Evolutionary conservation across 2,888 invertebrate species (phyloP).

Genomic region (Hybos culiciformis): DNA sequence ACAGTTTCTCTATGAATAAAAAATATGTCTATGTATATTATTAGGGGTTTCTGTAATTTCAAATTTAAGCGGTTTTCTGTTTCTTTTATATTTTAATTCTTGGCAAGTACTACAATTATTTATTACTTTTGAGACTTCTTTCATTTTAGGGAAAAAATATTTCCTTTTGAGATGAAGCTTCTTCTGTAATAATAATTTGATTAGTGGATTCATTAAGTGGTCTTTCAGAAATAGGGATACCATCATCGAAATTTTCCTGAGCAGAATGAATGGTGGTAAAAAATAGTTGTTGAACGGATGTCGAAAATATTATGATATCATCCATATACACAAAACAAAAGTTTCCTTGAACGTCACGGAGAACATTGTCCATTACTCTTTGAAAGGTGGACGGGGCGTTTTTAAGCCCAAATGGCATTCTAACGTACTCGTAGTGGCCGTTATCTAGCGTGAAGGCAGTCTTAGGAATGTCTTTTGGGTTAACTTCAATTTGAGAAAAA

Average conservation of each 20-base stretch:
- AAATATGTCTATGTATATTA: conserved; percentile 8
- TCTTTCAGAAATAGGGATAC: not conserved
- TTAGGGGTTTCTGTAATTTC: conserved; percentile 4
- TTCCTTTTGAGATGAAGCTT: not conserved
- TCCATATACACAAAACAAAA: conserved; percentile 13
- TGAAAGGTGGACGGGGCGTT: conserved; percentile 5
- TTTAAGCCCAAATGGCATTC: too few relatives aligned
- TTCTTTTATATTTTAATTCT: not conserved
- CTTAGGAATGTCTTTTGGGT: too few relatives aligned
- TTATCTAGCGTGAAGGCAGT: too few relatives aligned
- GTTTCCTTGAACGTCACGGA: conserved; percentile 16
- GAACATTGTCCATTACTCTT: conserved; percentile 14
- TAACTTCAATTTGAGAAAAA: too few relatives aligned
- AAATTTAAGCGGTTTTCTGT: not conserved
- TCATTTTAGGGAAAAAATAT: too few relatives aligned
- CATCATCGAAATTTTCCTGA: too few relatives aligned
- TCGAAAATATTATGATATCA: conserved; percentile 9
- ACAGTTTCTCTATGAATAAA: conserved; percentile 3
- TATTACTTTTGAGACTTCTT: too few relatives aligned
- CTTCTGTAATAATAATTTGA: too few relatives aligned
- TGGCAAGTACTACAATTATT: not conserved
- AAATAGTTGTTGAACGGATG: conserved; percentile 16
- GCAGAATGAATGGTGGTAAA: conserved; percentile 2
- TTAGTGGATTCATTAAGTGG: too few relatives aligned
- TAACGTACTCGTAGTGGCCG: too few relatives aligned